Evolutionary conservation across 2,888 invertebrate species (phyloP).

Genomic region (Matsumyia berberina): DNA sequence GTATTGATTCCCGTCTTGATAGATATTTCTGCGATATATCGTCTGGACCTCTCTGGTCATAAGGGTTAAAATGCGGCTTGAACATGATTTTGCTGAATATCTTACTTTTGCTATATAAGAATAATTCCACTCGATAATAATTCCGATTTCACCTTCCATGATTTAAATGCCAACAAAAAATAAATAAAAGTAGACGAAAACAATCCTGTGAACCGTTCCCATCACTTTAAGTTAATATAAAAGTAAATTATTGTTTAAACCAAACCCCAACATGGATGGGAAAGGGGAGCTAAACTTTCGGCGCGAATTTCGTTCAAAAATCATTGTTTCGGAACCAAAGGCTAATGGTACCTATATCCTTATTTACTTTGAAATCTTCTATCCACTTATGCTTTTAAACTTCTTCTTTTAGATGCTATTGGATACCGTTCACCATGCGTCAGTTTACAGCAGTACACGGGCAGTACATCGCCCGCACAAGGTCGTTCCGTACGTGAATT

Average conservation of each 20-base stretch:
- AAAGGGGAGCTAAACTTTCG: constrained; percentile 48
- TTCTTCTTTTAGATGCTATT: constrained; percentile 78
- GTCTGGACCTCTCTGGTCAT: too few relatives aligned
- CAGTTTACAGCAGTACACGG: constrained; percentile 78
- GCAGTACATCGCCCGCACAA: constrained; percentile 84
- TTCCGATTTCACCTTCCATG: neutral
- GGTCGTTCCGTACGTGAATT: constrained; percentile 94
- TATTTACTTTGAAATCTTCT: too few relatives aligned
- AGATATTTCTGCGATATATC: too few relatives aligned
- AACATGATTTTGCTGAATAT: too few relatives aligned
- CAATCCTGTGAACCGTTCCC: constrained; percentile 17
- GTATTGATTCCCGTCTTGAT: too few relatives aligned
- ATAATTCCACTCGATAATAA: neutral
- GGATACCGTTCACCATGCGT: constrained; percentile 81
- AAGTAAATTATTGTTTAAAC: constrained; percentile 43
- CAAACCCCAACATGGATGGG: constrained; percentile 27
- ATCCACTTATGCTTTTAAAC: constrained; percentile 3
- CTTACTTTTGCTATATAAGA: too few relatives aligned
- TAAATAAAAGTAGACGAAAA: neutral
- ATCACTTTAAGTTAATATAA: constrained; percentile 15
- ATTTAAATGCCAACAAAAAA: constrained; percentile 24
- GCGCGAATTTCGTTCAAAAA: constrained; percentile 32
- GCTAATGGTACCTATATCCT: constrained; percentile 25
- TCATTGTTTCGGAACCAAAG: constrained; percentile 26
- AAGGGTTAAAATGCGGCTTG: too few relatives aligned